A percentile compares a stretch with the other conserved stretches of the same genome.
Conservation (phyloP, 92 coral and sea anemone genomes). For the Heliopora coerulea region DNA sequence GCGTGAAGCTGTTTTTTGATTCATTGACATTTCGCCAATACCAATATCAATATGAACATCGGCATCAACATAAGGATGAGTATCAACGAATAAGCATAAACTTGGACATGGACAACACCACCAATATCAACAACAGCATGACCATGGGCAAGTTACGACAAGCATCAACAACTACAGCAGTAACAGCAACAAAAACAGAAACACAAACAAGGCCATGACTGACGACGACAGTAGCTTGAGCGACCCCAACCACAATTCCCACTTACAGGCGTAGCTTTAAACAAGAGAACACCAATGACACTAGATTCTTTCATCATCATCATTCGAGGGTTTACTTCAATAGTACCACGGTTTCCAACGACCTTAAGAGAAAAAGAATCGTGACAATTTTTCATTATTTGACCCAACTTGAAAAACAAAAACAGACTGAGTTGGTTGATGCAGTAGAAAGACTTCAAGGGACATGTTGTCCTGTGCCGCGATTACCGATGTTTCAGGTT, state of each 20-base stretch:
- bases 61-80: not conserved
- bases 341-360: conserved; percentile 91
- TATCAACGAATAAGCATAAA: not conserved
- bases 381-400: too few species aligned
- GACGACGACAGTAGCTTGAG: not conserved
- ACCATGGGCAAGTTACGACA: not conserved
- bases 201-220: not conserved
- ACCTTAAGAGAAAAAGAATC: too few species aligned
- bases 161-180: not conserved
- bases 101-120: not conserved
- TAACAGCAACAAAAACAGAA: not conserved
- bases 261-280: conserved; percentile 57
- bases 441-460: too few species aligned
- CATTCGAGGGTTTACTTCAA: conserved; percentile 82
- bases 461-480: too few species aligned
- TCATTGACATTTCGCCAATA: too few species aligned
- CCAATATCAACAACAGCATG: not conserved
- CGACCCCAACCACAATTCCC: not conserved
- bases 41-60: not conserved
- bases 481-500: too few species aligned
- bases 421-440: too few species aligned
- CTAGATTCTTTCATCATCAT: conserved; percentile 95
- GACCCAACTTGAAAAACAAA: too few species aligned
- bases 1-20: too few species aligned
- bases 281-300: conserved; percentile 70